Percentiles rank a stretch among this genome's conserved stretches.
Evolutionary conservation across 2,113 vertebrate species (phyloP).

Genomic region (Syngnathus scovelli): DNA sequence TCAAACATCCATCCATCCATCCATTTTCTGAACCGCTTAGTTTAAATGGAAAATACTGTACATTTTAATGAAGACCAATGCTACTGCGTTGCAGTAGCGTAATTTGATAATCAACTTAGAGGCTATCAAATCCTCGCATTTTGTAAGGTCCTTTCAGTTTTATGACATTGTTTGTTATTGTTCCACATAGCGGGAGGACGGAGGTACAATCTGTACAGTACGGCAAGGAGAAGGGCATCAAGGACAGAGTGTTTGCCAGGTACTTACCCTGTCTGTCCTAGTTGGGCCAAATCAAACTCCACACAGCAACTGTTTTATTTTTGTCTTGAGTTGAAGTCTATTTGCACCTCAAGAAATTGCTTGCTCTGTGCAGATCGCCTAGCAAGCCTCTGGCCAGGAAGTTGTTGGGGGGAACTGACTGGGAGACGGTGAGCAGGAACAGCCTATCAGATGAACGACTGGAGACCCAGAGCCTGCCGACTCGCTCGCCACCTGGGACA

Average conservation of each 20-base stretch:
- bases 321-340: not conserved
- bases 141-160: not conserved
- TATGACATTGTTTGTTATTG: conserved; percentile 17
- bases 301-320: not conserved
- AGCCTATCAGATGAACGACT: conserved; percentile 90
- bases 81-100: not conserved
- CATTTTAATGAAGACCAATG: not conserved
- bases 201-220: conserved; percentile 98
- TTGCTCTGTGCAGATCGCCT: conserved; percentile 78
- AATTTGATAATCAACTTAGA: not conserved
- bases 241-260: conserved; percentile 96
- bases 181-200: conserved; percentile 83
- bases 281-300: not conserved
- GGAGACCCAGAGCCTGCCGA: conserved; percentile 95
- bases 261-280: conserved; percentile 52
- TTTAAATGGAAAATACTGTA: not conserved
- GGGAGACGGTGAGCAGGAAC: conserved; percentile 93
- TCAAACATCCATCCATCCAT: no score
- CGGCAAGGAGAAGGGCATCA: conserved; percentile 97
- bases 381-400: conserved; percentile 91
- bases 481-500: conserved; percentile 92
- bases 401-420: conserved; percentile 84
- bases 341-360: not conserved
- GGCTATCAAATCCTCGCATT: not conserved
- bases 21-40: no score